Percentiles rank a stretch among this genome's conserved stretches.
phyloP scores from a whole-genome alignment of 2,797 vertebrate genomes.

The Semotilus atromaculatus region DNA sequence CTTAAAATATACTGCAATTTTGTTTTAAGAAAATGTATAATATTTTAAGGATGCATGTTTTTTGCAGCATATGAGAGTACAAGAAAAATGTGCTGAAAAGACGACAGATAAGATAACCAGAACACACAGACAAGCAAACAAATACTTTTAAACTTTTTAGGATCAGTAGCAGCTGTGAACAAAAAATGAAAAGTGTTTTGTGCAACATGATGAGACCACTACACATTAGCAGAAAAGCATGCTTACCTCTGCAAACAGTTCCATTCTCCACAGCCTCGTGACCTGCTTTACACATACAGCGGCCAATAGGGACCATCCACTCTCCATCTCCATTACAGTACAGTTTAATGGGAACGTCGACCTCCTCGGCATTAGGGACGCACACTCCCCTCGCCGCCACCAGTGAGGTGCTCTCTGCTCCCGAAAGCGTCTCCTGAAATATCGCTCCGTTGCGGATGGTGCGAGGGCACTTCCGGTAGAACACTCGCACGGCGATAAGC shows the following conservation, averaged over 20 bases:
- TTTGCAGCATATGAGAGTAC: neutral
- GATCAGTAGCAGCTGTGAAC: neutral
- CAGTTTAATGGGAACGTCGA: constrained; percentile 97
- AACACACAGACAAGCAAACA: neutral
- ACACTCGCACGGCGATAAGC: constrained; percentile 93
- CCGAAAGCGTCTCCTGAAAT: constrained; percentile 96
- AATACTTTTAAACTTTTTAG: neutral
- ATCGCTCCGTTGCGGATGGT: constrained; percentile 91
- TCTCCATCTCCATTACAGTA: constrained; percentile 98
- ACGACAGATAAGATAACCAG: neutral
- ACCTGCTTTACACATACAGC: constrained; percentile 95
- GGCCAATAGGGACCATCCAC: constrained; percentile 98
- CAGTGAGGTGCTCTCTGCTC: constrained; percentile 95
- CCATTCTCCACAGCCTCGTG: constrained; percentile 93
- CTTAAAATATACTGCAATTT: neutral
- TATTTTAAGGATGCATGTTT: neutral
- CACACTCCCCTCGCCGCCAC: constrained; percentile 93
- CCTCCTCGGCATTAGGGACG: constrained; percentile 94
- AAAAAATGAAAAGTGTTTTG: constrained; percentile 13
- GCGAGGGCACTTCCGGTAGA: constrained; percentile 95
- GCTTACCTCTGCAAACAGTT: constrained; percentile 92
- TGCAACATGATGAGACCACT: neutral
- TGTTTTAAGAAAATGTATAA: neutral
- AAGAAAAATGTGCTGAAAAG: neutral
- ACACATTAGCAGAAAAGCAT: neutral